phyloP scores from a whole-genome alignment of 2,888 invertebrate genomes.

The Nipponacmea schrenckii region DNA sequence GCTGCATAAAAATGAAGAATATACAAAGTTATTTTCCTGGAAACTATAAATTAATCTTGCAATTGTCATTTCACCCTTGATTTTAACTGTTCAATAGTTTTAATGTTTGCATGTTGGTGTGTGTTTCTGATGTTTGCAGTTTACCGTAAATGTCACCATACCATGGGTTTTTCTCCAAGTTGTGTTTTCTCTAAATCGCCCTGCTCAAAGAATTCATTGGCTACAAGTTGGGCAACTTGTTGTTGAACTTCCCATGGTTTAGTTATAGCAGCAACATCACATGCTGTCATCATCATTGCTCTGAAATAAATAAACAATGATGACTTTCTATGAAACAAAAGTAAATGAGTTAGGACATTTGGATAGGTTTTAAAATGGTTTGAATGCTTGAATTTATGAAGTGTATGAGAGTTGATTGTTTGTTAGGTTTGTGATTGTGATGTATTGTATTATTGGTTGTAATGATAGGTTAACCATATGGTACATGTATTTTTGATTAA shows the following conservation, averaged over 20 bases:
- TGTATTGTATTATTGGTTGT: too few species aligned
- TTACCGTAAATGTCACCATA: constrained; percentile 37
- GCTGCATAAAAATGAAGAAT: constrained; percentile 31
- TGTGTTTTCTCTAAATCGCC: constrained; percentile 66
- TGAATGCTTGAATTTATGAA: too few species aligned
- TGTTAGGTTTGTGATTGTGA: not conserved
- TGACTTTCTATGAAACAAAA: not conserved
- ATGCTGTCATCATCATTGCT: constrained; percentile 68
- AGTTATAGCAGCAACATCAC: constrained; percentile 67
- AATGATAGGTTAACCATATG: too few species aligned
- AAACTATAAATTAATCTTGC: too few species aligned
- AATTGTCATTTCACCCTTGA: too few species aligned
- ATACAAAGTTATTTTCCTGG: not conserved
- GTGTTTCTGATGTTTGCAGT: too few species aligned
- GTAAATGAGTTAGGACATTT: not conserved
- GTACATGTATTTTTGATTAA: too few species aligned
- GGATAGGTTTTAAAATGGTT: constrained; percentile 10
- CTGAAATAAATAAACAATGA: constrained; percentile 27
- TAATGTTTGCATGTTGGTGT: too few species aligned
- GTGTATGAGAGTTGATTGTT: not conserved
- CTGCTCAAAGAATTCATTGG: constrained; percentile 67
- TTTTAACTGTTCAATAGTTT: too few species aligned
- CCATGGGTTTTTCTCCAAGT: constrained; percentile 64
- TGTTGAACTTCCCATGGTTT: constrained; percentile 67
- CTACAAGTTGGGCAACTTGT: constrained; percentile 67